phyloP scores from a whole-genome alignment of 1,140 invertebrate species.

The Goniozus legneri region DNA sequence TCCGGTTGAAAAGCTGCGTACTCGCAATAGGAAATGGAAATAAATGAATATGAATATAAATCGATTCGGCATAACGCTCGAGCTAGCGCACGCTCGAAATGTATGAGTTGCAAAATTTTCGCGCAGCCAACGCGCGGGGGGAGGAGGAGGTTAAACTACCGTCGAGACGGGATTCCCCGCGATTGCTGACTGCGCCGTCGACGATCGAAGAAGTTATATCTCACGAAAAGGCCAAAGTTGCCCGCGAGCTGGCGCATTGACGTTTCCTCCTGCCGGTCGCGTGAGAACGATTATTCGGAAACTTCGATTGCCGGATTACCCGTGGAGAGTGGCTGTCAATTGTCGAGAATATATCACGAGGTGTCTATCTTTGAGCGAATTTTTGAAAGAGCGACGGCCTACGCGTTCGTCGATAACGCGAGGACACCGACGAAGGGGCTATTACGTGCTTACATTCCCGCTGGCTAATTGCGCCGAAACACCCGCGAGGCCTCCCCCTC shows the following conservation, averaged over 20 bases:
- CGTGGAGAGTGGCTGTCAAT: neutral
- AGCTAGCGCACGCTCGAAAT: too few species aligned
- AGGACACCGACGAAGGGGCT: slow-evolving; percentile 18
- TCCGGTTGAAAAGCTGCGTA: too few species aligned
- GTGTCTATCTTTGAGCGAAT: neutral
- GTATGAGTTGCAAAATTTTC: neutral
- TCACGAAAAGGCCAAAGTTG: slow-evolving; percentile 21
- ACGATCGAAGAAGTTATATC: slow-evolving; percentile 18
- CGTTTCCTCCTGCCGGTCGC: slow-evolving; percentile 21
- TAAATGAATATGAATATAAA: too few species aligned
- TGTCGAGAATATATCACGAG: neutral
- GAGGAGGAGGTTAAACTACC: too few species aligned
- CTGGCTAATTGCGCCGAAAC: slow-evolving; percentile 25
- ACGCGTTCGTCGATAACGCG: too few species aligned
- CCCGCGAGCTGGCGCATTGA: too few species aligned
- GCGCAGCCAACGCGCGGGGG: neutral
- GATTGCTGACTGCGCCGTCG: neutral
- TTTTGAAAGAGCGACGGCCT: too few species aligned
- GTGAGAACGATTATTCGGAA: slow-evolving; percentile 30
- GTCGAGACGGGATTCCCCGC: neutral
- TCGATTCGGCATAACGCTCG: too few species aligned
- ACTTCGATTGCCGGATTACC: slow-evolving; percentile 39
- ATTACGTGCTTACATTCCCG: slow-evolving; percentile 22
- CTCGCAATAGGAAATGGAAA: too few species aligned
- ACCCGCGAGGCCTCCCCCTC: slow-evolving; percentile 26